phyloP scores from a whole-genome alignment of 2,888 invertebrate species.

The Geophilus truncorum region DNA sequence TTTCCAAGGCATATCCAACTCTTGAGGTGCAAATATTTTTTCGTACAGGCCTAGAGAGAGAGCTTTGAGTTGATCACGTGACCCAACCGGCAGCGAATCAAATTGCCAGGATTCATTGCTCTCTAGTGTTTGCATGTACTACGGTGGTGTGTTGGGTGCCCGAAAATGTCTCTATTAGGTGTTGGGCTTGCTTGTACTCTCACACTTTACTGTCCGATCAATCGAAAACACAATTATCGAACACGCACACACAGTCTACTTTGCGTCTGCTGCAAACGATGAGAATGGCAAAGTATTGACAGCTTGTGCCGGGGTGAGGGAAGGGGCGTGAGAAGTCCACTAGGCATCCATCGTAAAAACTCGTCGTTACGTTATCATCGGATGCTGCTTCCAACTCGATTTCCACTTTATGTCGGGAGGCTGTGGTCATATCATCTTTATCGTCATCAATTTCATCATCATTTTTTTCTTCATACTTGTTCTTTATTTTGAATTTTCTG shows the following conservation, averaged over 20 bases:
- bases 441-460: not conserved
- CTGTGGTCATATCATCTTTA: not conserved
- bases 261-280: not conserved
- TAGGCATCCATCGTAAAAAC: not conserved
- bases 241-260: not conserved
- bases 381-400: not conserved
- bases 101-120: constrained; percentile 38
- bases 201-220: not conserved
- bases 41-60: constrained; percentile 32
- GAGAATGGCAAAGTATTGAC: not conserved
- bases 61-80: constrained; percentile 37
- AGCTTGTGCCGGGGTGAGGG: not conserved
- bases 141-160: constrained; percentile 20
- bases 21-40: constrained; percentile 36
- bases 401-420: not conserved
- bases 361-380: not conserved
- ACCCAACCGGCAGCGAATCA: constrained; percentile 38
- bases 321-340: constrained; percentile 11
- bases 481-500: not conserved
- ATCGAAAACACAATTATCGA: not conserved
- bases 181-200: not conserved
- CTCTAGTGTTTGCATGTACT: constrained; percentile 31
- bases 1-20: constrained; percentile 36
- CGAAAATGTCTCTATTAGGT: constrained; percentile 34
- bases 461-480: not conserved